Evolutionary conservation across 1,140 invertebrate genomes (phyloP).

Genomic region (Hetaerina americana): DNA sequence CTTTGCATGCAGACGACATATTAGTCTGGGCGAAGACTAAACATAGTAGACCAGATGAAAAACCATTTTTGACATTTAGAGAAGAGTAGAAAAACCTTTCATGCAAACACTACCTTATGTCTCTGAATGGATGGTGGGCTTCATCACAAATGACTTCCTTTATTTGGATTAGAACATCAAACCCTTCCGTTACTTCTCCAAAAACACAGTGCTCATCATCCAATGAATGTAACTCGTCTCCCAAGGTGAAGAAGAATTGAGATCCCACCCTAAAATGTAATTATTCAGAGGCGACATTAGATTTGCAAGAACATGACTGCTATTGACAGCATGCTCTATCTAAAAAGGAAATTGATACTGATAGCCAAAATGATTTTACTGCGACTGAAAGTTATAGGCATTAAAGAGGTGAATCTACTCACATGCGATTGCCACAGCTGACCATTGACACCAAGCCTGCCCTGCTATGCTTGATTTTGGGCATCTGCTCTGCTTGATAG

Average conservation of each 20-base stretch:
- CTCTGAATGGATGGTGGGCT: slow-evolving; percentile 82
- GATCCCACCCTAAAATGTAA: slow-evolving; percentile 58
- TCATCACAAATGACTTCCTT: slow-evolving; percentile 92
- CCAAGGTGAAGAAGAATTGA: slow-evolving; percentile 94
- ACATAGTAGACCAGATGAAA: too few species aligned
- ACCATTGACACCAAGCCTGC: slow-evolving; percentile 89
- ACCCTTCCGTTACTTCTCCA: slow-evolving; percentile 88
- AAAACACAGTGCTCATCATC: slow-evolving; percentile 94
- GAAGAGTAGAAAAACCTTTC: too few species aligned
- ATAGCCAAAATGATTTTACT: too few species aligned
- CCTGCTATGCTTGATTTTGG: slow-evolving; percentile 80
- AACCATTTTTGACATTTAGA: too few species aligned
- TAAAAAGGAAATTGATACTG: too few species aligned
- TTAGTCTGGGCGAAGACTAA: too few species aligned
- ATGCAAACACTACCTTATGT: slow-evolving; percentile 77
- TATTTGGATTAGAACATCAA: slow-evolving; percentile 74
- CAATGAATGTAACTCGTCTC: slow-evolving; percentile 75
- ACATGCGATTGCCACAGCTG: slow-evolving; percentile 81
- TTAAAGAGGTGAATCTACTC: slow-evolving; percentile 20
- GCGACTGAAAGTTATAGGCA: too few species aligned
- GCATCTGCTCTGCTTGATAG: slow-evolving; percentile 82
- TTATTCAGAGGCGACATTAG: background rate
- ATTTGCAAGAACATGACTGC: background rate
- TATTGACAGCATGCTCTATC: background rate
- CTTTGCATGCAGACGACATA: too few species aligned